These are phyloP conservation scores for Xenentodon cancila DNA, from an alignment of 2,797 vertebrate species.

Conservation along the genomic window DNA sequence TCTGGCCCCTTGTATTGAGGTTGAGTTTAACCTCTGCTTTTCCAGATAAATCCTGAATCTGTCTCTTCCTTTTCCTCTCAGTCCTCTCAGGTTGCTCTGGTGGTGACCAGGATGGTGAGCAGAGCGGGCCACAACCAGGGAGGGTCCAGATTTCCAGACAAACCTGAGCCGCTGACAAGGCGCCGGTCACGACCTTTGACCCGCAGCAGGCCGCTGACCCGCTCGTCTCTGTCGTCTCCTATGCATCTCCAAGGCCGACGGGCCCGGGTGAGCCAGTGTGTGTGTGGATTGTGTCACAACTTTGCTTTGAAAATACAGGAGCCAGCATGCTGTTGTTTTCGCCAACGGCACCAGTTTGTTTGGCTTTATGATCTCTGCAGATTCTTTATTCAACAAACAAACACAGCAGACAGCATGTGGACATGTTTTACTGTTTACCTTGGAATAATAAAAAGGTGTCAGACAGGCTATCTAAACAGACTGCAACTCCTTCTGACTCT, in stretches of 20 bases:
- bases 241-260: slow-evolving; percentile 55
- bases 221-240: slow-evolving; percentile 66
- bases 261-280: slow-evolving; percentile 59
- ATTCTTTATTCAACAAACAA: not conserved
- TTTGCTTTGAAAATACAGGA: not conserved
- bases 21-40: not conserved
- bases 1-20: no score
- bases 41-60: not conserved
- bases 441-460: no score
- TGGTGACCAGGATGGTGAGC: slow-evolving; percentile 5
- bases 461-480: no score
- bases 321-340: not conserved
- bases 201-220: slow-evolving; percentile 72
- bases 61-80: slow-evolving; percentile 2
- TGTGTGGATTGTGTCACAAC: not conserved
- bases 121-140: slow-evolving; percentile 45
- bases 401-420: no score
- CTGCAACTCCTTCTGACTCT: no score
- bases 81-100: slow-evolving; percentile 33
- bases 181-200: slow-evolving; percentile 64
- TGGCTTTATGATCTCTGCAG: not conserved
- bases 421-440: no score
- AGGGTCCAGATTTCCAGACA: slow-evolving; percentile 45
- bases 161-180: slow-evolving; percentile 45
- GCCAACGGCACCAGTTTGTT: not conserved